Percentiles rank a stretch among this genome's conserved stretches.
phyloP scores from a whole-genome alignment of 2,888 invertebrate species.

The Drosophila koepferae region DNA sequence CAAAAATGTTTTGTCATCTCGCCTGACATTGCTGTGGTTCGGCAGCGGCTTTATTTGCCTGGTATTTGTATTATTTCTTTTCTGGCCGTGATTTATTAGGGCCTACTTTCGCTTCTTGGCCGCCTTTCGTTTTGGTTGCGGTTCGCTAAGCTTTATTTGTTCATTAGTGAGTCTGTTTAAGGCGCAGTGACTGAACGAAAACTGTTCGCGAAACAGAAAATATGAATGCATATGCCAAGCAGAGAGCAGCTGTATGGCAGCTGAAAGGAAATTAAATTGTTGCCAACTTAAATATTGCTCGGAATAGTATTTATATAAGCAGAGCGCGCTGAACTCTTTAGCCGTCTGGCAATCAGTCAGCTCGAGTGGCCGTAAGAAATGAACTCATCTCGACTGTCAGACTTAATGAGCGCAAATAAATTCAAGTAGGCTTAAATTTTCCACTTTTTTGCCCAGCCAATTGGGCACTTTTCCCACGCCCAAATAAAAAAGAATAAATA shows the following conservation, averaged over 20 bases:
- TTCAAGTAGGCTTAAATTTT: slow-evolving; percentile 77
- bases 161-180: slow-evolving; percentile 67
- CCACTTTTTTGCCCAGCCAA: slow-evolving; percentile 56
- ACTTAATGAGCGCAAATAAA: slow-evolving; percentile 78
- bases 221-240: slow-evolving; percentile 23
- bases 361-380: slow-evolving; percentile 50
- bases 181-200: slow-evolving; percentile 5
- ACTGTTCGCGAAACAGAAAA: slow-evolving; percentile 1
- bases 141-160: slow-evolving; percentile 75
- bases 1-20: slow-evolving; percentile 75
- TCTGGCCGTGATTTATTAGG: slow-evolving; percentile 72
- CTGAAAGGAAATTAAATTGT: slow-evolving; percentile 29
- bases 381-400: slow-evolving; percentile 70
- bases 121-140: slow-evolving; percentile 21
- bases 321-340: slow-evolving; percentile 48
- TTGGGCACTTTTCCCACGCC: slow-evolving; percentile 46
- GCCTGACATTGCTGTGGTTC: slow-evolving; percentile 8
- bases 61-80: slow-evolving; percentile 71
- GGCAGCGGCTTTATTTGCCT: slow-evolving; percentile 41
- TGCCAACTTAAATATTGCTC: slow-evolving; percentile 20
- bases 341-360: slow-evolving; percentile 52
- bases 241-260: neutral
- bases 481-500: slow-evolving; percentile 6
- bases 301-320: slow-evolving; percentile 31
- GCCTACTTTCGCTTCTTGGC: slow-evolving; percentile 33